A percentile compares a stretch with the other conserved stretches of the same genome.
phyloP scores from a whole-genome alignment of 2,888 invertebrate species.

The Brenthis hecate region DNA sequence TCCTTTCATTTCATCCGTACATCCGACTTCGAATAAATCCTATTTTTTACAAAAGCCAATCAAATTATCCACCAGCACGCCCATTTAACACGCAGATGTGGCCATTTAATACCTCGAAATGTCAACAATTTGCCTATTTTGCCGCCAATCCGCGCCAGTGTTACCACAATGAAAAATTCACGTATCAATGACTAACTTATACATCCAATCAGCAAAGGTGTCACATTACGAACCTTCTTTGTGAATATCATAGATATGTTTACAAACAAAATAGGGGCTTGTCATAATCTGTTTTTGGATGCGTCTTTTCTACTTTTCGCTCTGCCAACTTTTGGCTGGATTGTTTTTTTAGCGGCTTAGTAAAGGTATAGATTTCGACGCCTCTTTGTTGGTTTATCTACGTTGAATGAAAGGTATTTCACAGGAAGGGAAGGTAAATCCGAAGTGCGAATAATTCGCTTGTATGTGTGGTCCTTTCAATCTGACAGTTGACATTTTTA shows the following conservation, averaged over 20 bases:
- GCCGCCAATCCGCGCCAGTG: constrained; percentile 60
- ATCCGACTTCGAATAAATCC: constrained; percentile 48
- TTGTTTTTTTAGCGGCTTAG: constrained; percentile 62
- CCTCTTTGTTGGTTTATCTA: constrained; percentile 75
- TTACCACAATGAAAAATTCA: constrained; percentile 64
- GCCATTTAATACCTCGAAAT: constrained; percentile 57
- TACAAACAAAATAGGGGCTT: constrained; percentile 81
- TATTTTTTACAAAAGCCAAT: constrained; percentile 49
- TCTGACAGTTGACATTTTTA: constrained; percentile 67
- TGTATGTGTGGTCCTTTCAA: constrained; percentile 68
- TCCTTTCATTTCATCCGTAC: constrained; percentile 49
- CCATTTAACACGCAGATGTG: constrained; percentile 61
- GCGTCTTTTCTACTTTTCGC: constrained; percentile 73
- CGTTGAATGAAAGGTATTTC: constrained; percentile 66
- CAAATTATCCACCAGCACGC: constrained; percentile 55
- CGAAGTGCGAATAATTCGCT: constrained; percentile 60
- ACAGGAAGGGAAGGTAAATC: constrained; percentile 70
- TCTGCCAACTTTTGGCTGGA: constrained; percentile 68
- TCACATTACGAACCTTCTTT: constrained; percentile 74
- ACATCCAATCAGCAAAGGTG: constrained; percentile 75
- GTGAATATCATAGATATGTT: constrained; percentile 65
- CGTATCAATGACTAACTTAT: constrained; percentile 71
- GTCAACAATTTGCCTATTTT: constrained; percentile 77
- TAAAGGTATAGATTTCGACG: constrained; percentile 78
- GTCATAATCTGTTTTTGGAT: constrained; percentile 80